Base-by-base conservation (phyloP, 2,888 invertebrate genomes). In the Dromius quadrimaculatus region DNA sequence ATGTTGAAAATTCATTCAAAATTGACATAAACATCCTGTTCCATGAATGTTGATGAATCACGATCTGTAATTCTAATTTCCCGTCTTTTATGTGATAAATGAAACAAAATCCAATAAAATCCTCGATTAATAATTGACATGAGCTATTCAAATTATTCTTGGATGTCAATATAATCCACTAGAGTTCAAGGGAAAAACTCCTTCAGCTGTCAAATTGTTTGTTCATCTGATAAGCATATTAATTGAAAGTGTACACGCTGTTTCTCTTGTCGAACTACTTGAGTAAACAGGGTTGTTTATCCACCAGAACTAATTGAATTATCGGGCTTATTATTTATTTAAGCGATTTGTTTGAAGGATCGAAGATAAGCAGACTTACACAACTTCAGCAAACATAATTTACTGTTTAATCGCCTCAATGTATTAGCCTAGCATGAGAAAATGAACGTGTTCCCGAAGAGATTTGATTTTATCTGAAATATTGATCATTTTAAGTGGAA, bases 291-390 rank as follows among this genome's bases (percentile, higher is more conserved):
- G 41, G 20, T 11, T 62, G 28, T 62, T 19, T 62, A 62, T 62
- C 41, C 41, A 62, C 41, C 13, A 15, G 15, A 28, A 28, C 62
- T 62, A 62, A 62, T 13, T 62, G 41, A 62, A 62, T 62, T 41
- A 23, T 41, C 41, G 41, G 41, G 23, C 22, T 41, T 62, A 62
- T 62, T 62, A 64, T 64, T 64, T 64, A 64, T 50, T 64, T 47
- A 47, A 32, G 47, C 34, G 50, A 64, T 64, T 64, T 64, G 13
- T 50, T 64, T 64, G 50, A 64, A 45, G 34, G 64, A 64, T 64
- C 34, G 50, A 34, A 34, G 64, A 64, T 64, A 64, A 64, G 47
- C 20, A 34, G 34, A 23, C 17, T 28, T 62, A 34, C 15, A 41
- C 9, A 62, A 62, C 13, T 59, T 59, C 11, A 9, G 59, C 36